Base-by-base conservation (phyloP, 2,113 vertebrate genomes). In the Micromys minutus region DNA sequence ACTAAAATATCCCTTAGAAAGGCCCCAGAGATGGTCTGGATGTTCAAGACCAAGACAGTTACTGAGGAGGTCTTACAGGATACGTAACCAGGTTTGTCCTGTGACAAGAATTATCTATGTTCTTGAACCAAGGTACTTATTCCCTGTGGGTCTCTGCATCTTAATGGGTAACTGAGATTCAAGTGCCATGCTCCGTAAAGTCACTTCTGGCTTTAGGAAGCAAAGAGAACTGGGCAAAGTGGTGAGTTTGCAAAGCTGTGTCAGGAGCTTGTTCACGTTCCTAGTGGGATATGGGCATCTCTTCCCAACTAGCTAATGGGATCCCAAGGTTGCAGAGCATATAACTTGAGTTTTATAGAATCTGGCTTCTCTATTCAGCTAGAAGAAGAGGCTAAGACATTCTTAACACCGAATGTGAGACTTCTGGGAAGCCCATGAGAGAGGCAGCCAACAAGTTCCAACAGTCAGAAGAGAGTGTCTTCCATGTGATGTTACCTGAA, bases 381-480 rank as follows among this genome's bases (percentile, higher is more conserved):
- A 0, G 22, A 0, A 1, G 11, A 36, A 55, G 47, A 26, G 21
- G 72, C 17, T 7, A 22, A 77, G 39, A 26, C 29, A n/a, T 13
- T 16, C 69, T n/a, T 10, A 11, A 72, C 59, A 36, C 52, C 4
- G 29, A 52, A 69, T 42, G 52, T 59, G 24, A 22, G 1, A 31
- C 4, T 0, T 0, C 36, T 9, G 31, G 3, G 57, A 74, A 45
- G 5, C 17, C 8, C 3, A 26, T 5, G 1, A 21, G 63, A 81
- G 31, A 31, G 24, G 17, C 17, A 72, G 57, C 45, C 31, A 22
- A 61, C 4, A 19, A 2, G 9, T 34, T 0, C 16, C 24, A 2
- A 1, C 10, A 45, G 52, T 22, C 0, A 26, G 29, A 45, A 7
- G 5, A 26, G 24, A 63, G 24, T 11, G 24, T 5, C 31, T 15